These are phyloP conservation scores for Rutilus rutilus DNA, from an alignment of 2,113 vertebrate species.

Conservation along the genomic window DNA sequence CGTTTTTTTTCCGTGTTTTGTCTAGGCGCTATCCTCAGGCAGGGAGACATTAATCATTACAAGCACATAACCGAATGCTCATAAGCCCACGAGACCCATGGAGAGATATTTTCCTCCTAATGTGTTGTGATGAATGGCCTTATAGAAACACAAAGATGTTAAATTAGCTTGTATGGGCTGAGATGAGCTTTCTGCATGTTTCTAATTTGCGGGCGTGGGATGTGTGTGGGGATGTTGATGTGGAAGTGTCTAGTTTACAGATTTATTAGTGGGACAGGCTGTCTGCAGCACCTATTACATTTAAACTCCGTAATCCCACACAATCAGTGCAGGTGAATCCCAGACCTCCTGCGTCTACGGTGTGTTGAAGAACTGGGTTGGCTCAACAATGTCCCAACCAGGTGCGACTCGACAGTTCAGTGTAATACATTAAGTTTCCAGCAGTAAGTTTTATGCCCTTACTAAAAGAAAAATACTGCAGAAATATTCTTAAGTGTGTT, in stretches of 20 bases:
- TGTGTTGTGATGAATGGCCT: conserved; percentile 39
- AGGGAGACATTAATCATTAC: conserved; percentile 46
- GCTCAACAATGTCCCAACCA: background rate
- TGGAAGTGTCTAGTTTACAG: conserved; percentile 26
- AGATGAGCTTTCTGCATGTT: conserved; percentile 31
- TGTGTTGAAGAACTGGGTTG: conserved; percentile 7
- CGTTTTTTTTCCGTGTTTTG: conserved; percentile 28
- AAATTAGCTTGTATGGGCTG: conserved; percentile 26
- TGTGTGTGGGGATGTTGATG: conserved; percentile 30
- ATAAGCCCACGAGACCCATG: conserved; percentile 22
- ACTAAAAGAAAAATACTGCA: background rate
- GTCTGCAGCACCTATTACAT: conserved; percentile 22
- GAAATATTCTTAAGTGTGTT: background rate
- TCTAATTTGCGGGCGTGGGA: conserved; percentile 15
- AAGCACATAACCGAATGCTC: conserved; percentile 30
- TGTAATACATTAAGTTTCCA: background rate
- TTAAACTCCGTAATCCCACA: conserved; percentile 31
- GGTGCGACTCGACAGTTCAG: background rate
- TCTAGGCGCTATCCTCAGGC: conserved; percentile 35
- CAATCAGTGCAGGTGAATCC: conserved; percentile 24
- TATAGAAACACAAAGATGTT: conserved; percentile 31
- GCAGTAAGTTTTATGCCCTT: background rate
- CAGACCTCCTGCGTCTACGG: background rate
- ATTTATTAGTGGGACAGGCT: conserved; percentile 30
- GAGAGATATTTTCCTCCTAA: conserved; percentile 37